A percentile compares a stretch with the other conserved stretches of the same genome.
Conservation (phyloP, 2,888 invertebrate genomes). For the Dichetophora obliterata region DNA sequence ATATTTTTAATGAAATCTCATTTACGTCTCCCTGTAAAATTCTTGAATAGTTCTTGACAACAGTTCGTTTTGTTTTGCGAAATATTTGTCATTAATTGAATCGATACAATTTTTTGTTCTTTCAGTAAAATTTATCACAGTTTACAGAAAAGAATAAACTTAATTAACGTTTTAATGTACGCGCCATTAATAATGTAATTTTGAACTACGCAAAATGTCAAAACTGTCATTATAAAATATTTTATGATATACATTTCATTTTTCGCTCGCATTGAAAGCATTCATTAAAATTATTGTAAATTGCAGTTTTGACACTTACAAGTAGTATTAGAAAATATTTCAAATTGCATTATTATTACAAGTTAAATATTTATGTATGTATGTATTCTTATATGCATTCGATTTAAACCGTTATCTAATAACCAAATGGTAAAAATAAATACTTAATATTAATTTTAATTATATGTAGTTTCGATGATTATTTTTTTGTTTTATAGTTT, state of each 20-base stretch:
- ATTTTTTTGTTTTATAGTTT: slow-evolving; percentile 22
- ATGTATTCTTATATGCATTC: background rate
- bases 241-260: slow-evolving; percentile 17
- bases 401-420: slow-evolving; percentile 11
- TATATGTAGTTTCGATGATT: slow-evolving; percentile 31
- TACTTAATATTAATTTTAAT: slow-evolving; percentile 21
- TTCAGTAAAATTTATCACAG: slow-evolving; percentile 60
- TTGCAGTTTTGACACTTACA: background rate
- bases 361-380: background rate
- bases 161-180: slow-evolving; percentile 27
- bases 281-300: slow-evolving; percentile 7
- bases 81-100: background rate
- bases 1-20: slow-evolving; percentile 40
- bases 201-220: background rate
- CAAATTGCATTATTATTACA: slow-evolving; percentile 8
- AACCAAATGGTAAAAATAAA: slow-evolving; percentile 21
- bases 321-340: background rate
- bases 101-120: slow-evolving; percentile 44
- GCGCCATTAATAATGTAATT: slow-evolving; percentile 6
- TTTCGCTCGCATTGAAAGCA: slow-evolving; percentile 37
- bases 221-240: slow-evolving; percentile 17
- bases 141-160: slow-evolving; percentile 55
- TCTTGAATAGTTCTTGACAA: background rate
- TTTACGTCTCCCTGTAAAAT: slow-evolving; percentile 19
- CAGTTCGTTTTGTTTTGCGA: background rate